Evolutionary conservation across 2,888 invertebrate species (phyloP).

Genomic region (Microplitis deprimator): DNA sequence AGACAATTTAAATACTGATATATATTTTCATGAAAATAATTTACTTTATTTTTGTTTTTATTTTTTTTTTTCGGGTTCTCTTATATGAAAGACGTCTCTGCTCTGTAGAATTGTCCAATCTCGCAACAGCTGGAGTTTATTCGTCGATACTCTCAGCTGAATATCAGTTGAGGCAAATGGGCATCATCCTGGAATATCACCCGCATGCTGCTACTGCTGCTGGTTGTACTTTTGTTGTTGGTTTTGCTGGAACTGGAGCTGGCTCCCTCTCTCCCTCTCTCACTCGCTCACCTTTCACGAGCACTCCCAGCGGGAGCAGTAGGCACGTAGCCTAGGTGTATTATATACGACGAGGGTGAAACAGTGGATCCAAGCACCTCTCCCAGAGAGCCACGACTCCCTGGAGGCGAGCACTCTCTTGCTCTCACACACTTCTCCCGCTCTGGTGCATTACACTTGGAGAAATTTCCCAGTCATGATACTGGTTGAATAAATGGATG

Average conservation of each 20-base stretch:
- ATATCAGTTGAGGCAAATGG: conserved; percentile 39
- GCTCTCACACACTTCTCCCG: conserved; percentile 29
- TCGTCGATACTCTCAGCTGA: conserved; percentile 31
- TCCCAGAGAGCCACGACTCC: conserved; percentile 56
- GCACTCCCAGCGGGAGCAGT: conserved; percentile 49
- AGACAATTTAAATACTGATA: too few relatives aligned
- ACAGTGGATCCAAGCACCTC: conserved; percentile 58
- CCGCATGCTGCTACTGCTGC: not conserved
- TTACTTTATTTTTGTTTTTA: not conserved
- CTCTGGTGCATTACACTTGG: not conserved
- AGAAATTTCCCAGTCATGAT: not conserved
- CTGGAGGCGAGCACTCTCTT: conserved; percentile 56
- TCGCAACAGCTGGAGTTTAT: conserved; percentile 28
- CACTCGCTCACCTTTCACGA: conserved; percentile 32
- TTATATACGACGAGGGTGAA: conserved; percentile 60
- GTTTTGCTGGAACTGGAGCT: conserved; percentile 19
- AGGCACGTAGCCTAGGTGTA: conserved; percentile 59
- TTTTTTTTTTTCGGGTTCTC: not conserved
- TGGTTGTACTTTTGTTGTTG: not conserved
- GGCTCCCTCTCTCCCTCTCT: conserved; percentile 23
- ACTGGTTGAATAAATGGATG: not conserved
- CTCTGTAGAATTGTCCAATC: not conserved
- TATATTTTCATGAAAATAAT: too few relatives aligned
- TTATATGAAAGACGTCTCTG: not conserved
- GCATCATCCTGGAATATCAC: conserved; percentile 35